Evolutionary conservation across 2,797 vertebrate genomes (phyloP), one percentile per base, ranked within the genome.

Genomic region (Gobionotothen gibberifrons): DNA sequence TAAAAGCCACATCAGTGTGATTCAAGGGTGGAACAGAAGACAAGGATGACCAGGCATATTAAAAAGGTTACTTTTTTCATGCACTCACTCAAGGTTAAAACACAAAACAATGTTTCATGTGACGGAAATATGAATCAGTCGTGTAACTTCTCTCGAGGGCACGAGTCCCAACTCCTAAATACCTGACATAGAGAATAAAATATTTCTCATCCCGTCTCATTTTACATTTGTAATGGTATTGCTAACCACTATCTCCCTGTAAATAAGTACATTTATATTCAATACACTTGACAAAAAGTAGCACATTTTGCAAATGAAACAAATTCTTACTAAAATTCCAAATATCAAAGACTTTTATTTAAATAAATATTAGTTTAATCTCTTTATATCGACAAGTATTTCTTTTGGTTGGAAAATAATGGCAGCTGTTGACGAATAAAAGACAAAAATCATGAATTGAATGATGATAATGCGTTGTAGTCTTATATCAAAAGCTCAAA

Each of bases 401-500:
- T 36, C 8, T 7, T 36, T 36, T 36, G 32, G 32, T 36, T 2
- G 5, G 32, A 36, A 36, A 36, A 9, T 36, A 36, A 6, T 36
- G 32, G 32, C 6, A 36, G 1, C 32, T 36, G 32, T 2, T 36
- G 32, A 36, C 8, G 8, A 36, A 36, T 36, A 36, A 36, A 26
- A 36, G 1, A 36, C 5, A 32, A 29, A 39, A 11, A n/a, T 55
- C 9, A 48, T 43, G 21, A 14, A n/a, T 36, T 39, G 6, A 36
- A 12, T 62, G 10, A 79, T 57, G 39, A 61, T 43, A 42, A 53
- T 60, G 42, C 36, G 22, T 44, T 40, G 58, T 60, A 48, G 43
- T 42, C 73, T 67, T 21, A 29, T 51, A 47, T 16, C 58, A 72
- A 53, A 49, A 46, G 43, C 16, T 67, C 16, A 63, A 70, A 61